These are phyloP conservation scores for Slavum lentiscoides DNA, from an alignment of 2,888 invertebrate species.

Conservation along the genomic window DNA sequence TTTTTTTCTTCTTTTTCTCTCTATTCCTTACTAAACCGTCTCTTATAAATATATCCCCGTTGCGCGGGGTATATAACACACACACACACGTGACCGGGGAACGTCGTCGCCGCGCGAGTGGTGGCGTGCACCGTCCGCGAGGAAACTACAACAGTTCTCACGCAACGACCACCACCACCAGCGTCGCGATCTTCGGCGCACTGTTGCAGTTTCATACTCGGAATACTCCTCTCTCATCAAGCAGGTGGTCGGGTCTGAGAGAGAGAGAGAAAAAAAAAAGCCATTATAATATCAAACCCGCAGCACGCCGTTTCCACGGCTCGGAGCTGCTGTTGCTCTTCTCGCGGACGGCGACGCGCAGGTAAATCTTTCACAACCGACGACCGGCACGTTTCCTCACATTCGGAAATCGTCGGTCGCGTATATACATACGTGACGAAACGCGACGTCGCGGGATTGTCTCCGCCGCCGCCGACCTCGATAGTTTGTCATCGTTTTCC, in stretches of 20 bases:
- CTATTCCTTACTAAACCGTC: neutral
- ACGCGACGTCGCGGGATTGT: slow-evolving; percentile 21
- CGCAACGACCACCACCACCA: neutral
- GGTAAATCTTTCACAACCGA: slow-evolving; percentile 37
- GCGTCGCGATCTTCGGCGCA: no score
- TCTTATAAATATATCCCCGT: neutral
- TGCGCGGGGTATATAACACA: neutral
- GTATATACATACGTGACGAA: slow-evolving; percentile 46
- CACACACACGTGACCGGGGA: neutral
- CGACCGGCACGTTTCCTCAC: slow-evolving; percentile 36
- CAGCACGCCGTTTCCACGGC: no score
- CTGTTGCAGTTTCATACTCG: no score
- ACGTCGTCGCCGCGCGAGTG: neutral
- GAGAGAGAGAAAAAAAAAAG: slow-evolving; percentile 14
- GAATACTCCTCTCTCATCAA: no score
- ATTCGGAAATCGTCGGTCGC: slow-evolving; percentile 30
- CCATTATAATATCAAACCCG: neutral
- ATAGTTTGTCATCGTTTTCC: no score
- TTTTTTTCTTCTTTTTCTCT: neutral
- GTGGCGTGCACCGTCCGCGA: no score
- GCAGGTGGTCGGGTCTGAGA: neutral
- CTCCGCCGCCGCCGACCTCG: neutral
- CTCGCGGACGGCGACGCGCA: neutral
- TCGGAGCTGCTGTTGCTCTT: neutral
- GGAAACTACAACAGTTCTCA: slow-evolving; percentile 27